phyloP scores from a whole-genome alignment of 2,888 invertebrate species.

The Tipula vernalis region DNA sequence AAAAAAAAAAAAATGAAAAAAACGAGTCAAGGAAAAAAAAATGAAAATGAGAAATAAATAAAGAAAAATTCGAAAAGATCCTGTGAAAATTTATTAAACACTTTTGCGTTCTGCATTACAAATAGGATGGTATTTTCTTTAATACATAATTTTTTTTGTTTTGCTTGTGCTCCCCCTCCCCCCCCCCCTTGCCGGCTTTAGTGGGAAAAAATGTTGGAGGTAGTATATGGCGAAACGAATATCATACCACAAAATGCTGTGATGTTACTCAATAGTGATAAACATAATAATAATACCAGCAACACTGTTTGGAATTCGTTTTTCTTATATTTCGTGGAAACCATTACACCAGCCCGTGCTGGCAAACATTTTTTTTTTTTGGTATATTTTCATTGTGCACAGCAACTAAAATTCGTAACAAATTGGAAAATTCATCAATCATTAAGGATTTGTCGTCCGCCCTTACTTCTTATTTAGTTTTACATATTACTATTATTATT shows the following conservation, averaged over 20 bases:
- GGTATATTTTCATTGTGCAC: not conserved
- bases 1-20: not conserved
- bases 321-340: not conserved
- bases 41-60: not conserved
- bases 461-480: not conserved
- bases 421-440: slow-evolving; percentile 4
- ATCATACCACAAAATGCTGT: not conserved
- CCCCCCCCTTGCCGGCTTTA: not conserved
- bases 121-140: slow-evolving; percentile 4
- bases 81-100: slow-evolving; percentile 4
- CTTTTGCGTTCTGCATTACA: not conserved
- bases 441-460: not conserved
- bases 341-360: not conserved
- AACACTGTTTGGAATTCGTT: not conserved
- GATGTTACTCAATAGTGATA: slow-evolving; percentile 4
- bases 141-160: not conserved
- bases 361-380: not conserved
- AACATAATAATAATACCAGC: not conserved
- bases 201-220: not conserved
- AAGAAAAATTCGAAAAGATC: slow-evolving; percentile 4
- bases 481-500: not conserved
- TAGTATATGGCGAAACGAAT: not conserved
- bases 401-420: not conserved
- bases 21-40: not conserved
- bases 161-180: not conserved